Evolutionary conservation across 2,113 vertebrate species (phyloP).

Genomic region (Equus quagga): DNA sequence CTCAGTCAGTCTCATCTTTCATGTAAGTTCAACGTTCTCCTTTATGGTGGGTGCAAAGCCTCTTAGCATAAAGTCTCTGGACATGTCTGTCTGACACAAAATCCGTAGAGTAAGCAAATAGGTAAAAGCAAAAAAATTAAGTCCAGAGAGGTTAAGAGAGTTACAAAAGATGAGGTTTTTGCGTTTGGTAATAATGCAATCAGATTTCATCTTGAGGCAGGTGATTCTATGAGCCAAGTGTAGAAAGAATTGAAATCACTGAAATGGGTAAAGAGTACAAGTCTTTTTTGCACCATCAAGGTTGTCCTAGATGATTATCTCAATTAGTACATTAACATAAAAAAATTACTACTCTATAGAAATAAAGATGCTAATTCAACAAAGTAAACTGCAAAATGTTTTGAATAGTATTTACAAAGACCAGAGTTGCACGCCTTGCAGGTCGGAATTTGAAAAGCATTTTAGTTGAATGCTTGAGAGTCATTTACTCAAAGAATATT

Average conservation of each 20-base stretch:
- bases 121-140: not conserved
- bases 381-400: not conserved
- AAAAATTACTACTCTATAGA: not conserved
- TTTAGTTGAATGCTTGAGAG: not conserved
- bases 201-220: not conserved
- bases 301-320: not conserved
- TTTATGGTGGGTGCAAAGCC: not conserved
- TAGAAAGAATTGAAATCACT: not conserved
- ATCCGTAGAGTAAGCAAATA: not conserved
- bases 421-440: not conserved
- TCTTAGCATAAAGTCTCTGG: not conserved
- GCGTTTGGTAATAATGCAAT: not conserved
- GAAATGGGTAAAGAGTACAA: not conserved
- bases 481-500: constrained; percentile 1
- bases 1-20: not conserved
- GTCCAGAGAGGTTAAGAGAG: not conserved
- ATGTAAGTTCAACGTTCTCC: not conserved
- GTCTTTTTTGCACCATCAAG: not conserved
- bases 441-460: not conserved
- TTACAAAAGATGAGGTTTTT: not conserved
- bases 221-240: not conserved
- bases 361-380: not conserved
- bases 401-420: not conserved
- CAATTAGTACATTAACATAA: not conserved
- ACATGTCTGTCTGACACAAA: not conserved